Evolutionary conservation across 2,113 vertebrate genomes (phyloP).

Genomic region (Calcarius ornatus): DNA sequence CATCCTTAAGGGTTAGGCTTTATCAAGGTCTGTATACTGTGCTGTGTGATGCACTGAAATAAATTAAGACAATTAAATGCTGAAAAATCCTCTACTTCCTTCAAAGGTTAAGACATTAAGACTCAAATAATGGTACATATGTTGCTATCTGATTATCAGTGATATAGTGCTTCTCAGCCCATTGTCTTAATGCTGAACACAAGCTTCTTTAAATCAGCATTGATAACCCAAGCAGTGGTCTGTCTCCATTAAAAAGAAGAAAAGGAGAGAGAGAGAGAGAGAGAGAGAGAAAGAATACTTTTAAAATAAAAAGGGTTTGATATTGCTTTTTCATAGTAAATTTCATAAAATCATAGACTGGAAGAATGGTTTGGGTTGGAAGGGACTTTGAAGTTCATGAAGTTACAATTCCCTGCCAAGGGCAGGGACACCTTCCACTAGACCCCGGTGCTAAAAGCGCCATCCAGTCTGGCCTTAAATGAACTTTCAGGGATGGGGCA

Average conservation of each 20-base stretch:
- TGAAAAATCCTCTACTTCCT: neutral
- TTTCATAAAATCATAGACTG: neutral
- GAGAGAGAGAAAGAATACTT: neutral
- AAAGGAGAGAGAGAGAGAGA: too few species aligned
- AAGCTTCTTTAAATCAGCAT: neutral
- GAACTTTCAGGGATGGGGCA: neutral
- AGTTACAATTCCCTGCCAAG: neutral
- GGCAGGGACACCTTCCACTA: neutral
- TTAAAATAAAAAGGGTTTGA: neutral
- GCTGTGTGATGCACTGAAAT: neutral
- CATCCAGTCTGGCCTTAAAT: neutral
- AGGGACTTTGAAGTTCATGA: neutral
- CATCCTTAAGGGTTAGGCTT: neutral
- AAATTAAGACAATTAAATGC: neutral
- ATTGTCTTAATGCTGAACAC: neutral
- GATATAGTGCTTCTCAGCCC: neutral
- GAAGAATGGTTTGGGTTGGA: neutral
- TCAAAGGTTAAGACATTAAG: neutral
- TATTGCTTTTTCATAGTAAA: neutral
- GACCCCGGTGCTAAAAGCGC: neutral
- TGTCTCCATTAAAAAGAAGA: neutral
- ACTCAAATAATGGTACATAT: neutral
- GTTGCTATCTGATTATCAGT: neutral
- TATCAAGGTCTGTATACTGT: neutral
- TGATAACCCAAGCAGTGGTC: neutral